Base-by-base conservation (phyloP, 2,888 invertebrate species). In the Archips crataeganus region DNA sequence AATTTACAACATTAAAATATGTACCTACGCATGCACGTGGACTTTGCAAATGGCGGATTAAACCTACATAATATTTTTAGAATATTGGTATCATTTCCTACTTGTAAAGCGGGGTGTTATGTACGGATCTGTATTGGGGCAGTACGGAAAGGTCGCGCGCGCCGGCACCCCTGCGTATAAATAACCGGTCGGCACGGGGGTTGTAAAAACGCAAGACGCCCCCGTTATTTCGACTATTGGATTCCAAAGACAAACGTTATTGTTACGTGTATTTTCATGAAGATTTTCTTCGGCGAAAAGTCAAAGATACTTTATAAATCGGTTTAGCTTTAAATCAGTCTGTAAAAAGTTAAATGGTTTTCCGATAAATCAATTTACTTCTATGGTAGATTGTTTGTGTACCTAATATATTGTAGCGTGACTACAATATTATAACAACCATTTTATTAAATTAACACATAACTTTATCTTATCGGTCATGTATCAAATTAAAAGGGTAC, bases 141-240 rank as follows among this genome's bases (percentile, higher is more conserved):
- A 82, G 85, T 87, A 90, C 88, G 88, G 88, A 92, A 93, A 93
- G 90, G 92, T 91, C 90, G 88, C 69, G 45, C 90, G 45, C 90
- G 88, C 66, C 81, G 83, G 83, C 81, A 78, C 83, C 83, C 83
- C 79, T 74, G 75, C 74, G 75, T 82, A 81, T 83, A 82, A 83
- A 84, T 84, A 84, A 82, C 81, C 71, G 78, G 81, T 79, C 84
- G 79, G 87, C 88, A 82, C 77, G 81, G 82, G 88, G 90, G 87
- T 86, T 87, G 88, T 89, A 89, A 90, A 90, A 90, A 87, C 80
- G 84, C 79, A 79, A 84, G 85, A 80, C 84, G 79, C 90, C 88
- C 91, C 83, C 80, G 80, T 85, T 90, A 88, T 87, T 92, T 90
- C 90, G 90, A 63, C 47, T 47, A 63, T 32, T 45, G 63, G 34